These are phyloP conservation scores for Sylvia atricapilla DNA, from an alignment of 2,113 vertebrate species.

Conservation along the genomic window DNA sequence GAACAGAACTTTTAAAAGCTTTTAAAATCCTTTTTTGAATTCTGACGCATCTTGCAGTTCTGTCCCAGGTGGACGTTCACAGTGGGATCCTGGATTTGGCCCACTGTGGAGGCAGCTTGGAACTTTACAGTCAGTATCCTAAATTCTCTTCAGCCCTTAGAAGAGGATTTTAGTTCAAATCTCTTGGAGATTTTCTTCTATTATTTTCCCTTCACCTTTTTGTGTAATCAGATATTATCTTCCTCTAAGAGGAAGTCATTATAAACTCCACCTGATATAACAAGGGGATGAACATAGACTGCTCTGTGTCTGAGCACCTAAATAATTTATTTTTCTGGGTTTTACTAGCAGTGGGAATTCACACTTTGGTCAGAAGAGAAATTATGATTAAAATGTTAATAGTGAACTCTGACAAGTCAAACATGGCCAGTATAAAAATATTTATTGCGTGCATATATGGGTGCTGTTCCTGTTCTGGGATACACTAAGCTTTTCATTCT, in stretches of 20 bases:
- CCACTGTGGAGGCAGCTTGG: neutral
- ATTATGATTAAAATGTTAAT: neutral
- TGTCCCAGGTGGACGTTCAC: neutral
- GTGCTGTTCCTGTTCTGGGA: neutral
- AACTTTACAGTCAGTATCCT: neutral
- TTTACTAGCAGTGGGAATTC: neutral
- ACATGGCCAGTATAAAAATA: neutral
- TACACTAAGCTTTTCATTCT: neutral
- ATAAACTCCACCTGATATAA: neutral
- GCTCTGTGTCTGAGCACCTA: neutral
- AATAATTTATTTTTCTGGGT: neutral
- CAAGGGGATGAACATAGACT: neutral
- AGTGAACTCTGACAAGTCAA: neutral
- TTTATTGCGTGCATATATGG: neutral
- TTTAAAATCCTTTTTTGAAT: neutral
- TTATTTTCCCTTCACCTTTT: neutral
- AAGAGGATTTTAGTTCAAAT: neutral
- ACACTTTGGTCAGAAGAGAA: neutral
- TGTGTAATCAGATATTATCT: neutral
- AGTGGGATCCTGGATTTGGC: neutral
- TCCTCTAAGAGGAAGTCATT: neutral
- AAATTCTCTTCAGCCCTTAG: neutral
- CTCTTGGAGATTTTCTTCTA: neutral
- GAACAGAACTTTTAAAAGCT: neutral
- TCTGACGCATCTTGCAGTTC: fast-evolving